phyloP scores from a whole-genome alignment of 1,140 invertebrate genomes.

The Coelopa frigida region DNA sequence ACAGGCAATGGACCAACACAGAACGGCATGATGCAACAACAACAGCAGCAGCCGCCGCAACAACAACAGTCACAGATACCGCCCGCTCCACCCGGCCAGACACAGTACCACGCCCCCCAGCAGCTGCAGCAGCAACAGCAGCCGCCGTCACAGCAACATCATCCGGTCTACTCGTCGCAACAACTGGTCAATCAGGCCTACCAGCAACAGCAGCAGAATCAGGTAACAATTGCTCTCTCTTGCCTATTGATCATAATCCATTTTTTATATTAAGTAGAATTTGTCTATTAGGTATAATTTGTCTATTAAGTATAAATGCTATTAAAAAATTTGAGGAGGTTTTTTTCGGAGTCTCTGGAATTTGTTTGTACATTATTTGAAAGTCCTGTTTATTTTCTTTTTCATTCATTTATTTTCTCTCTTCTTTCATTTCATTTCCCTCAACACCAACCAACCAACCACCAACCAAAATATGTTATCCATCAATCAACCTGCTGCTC shows the following conservation, averaged over 20 bases:
- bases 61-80: conserved; percentile 45
- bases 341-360: background rate
- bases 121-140: conserved; percentile 49
- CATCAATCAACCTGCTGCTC: conserved; percentile 6
- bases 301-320: too few species aligned
- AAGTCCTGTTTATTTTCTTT: conserved; percentile 9
- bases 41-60: conserved; percentile 27
- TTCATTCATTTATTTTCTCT: conserved; percentile 10
- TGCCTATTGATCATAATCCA: too few species aligned
- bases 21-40: conserved; percentile 41
- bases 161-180: conserved; percentile 43
- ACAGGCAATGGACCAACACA: conserved; percentile 36
- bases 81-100: conserved; percentile 37
- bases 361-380: conserved; percentile 4
- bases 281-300: too few species aligned
- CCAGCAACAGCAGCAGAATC: conserved; percentile 16
- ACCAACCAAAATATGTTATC: background rate
- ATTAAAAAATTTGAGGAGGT: too few species aligned
- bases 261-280: too few species aligned
- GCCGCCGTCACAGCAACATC: conserved; percentile 48
- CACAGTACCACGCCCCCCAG: conserved; percentile 39
- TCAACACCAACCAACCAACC: conserved; percentile 7
- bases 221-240: conserved; percentile 24
- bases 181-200: conserved; percentile 17
- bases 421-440: conserved; percentile 12